Percentiles rank a stretch among this genome's conserved stretches.
Evolutionary conservation across 2,888 invertebrate species (phyloP).

Genomic region (Amorpha juglandis): DNA sequence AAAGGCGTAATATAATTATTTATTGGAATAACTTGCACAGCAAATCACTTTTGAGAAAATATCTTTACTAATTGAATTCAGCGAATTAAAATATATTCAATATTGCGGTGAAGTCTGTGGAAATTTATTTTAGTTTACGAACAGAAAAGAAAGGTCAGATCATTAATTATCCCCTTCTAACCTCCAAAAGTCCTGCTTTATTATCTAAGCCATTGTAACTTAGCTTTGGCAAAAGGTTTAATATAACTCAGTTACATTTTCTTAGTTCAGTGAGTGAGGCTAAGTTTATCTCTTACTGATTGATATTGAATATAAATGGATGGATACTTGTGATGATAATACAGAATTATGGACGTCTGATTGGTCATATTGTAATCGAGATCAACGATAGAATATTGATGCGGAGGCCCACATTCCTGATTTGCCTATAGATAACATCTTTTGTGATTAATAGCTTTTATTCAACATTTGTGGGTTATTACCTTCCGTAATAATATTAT

Average conservation of each 20-base stretch:
- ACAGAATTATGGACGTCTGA: constrained; percentile 31
- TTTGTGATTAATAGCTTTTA: background rate
- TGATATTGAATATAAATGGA: constrained; percentile 35
- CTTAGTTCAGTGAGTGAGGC: background rate
- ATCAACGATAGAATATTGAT: constrained; percentile 29
- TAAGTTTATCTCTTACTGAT: constrained; percentile 22
- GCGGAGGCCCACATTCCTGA: background rate
- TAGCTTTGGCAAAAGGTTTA: background rate
- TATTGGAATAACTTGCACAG: no score
- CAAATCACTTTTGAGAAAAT: no score
- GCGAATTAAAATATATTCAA: background rate
- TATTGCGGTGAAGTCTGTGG: background rate
- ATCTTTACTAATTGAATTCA: no score
- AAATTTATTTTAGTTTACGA: background rate
- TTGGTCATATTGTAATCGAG: constrained; percentile 38
- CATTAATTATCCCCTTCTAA: background rate
- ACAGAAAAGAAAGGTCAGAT: background rate
- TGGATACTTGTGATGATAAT: constrained; percentile 28
- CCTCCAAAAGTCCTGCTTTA: background rate
- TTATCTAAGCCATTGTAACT: background rate
- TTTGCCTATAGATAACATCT: background rate
- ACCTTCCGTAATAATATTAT: background rate
- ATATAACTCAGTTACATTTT: background rate
- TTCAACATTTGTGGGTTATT: background rate
- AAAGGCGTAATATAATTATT: no score